A percentile compares a stretch with the other conserved stretches of the same genome.
These are phyloP conservation scores for Mareca penelope DNA, from an alignment of 2,797 vertebrate species.

Conservation along the genomic window DNA sequence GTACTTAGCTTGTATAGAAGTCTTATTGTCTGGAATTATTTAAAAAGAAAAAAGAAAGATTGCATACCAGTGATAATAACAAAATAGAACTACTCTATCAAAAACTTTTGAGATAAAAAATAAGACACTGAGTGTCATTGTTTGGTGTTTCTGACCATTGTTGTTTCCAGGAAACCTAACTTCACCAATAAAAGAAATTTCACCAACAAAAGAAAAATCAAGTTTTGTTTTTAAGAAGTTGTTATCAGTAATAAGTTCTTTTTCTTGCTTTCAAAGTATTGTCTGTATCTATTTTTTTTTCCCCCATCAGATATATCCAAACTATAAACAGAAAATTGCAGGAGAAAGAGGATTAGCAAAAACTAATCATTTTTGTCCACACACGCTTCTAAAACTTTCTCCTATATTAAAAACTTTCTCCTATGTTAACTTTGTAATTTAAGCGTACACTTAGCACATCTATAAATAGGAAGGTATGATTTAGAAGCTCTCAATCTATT, in stretches of 20 bases:
- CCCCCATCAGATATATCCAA: neutral
- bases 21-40: neutral
- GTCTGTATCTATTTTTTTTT: neutral
- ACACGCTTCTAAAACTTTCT: neutral
- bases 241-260: neutral
- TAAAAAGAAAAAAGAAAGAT: neutral
- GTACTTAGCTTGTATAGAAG: neutral
- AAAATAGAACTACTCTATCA: neutral
- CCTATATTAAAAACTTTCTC: neutral
- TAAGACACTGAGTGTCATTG: neutral
- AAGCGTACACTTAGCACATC: neutral
- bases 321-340: neutral
- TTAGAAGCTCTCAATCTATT: conserved; percentile 19
- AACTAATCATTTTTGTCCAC: neutral
- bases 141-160: neutral
- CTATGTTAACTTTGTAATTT: neutral
- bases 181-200: neutral
- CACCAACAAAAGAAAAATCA: neutral
- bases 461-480: neutral
- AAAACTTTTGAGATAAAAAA: neutral
- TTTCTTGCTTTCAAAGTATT: neutral
- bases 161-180: neutral
- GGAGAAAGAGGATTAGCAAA: neutral
- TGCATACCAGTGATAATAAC: neutral
- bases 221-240: neutral